Base-by-base conservation (phyloP, 2,113 vertebrate genomes). In the Dissostichus mawsoni region DNA sequence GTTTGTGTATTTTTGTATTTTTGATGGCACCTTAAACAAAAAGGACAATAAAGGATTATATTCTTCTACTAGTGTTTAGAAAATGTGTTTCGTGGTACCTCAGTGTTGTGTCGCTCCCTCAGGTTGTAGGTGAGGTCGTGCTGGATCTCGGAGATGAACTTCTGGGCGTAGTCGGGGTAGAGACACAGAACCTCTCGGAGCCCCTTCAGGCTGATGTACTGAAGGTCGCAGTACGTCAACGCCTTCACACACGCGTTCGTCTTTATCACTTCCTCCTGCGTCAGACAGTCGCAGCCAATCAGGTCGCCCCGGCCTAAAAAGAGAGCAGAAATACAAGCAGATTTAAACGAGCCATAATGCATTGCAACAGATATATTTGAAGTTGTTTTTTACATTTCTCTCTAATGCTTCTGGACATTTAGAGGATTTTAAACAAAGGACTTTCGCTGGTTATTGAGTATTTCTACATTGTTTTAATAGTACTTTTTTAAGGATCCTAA, bases 81-180 rank as follows among this genome's bases (percentile, higher is more conserved):
- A 29, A 10, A 8, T 0, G 20, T 5, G 16, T 66, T 1, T 16
- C 2, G 13, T 41, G 12, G 11, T 88, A 96, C 95, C 75, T 96
- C 94, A 0, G 77, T 57, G 61, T 76, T 89, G 90, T 95, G 94
- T 47, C 95, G 94, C 58, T 96, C 95, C 41, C 95, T 89, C n/a
- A 96, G 95, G 90, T 96, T 96, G 92, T 96, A 96, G 23, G 96
- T 96, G 82, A 96, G 93, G 57, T 96, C 96, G 2, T 96, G 95
- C 75, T 94, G 94, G 81, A 96, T 96, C 85, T 96, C 96, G 0
- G 90, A 89, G 77, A 96, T 61, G 79, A 96, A 96, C 91, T 95
- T 96, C 65, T 95, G 94, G 47, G 95, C 91, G 63, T 96, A 96
- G 89, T 96, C 96, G 0, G 96, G 94, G 44, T 96, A 96, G 36